A percentile compares a stretch with the other conserved stretches of the same genome.
Conservation (phyloP, 2,888 invertebrate species). For the Amiota communis region DNA sequence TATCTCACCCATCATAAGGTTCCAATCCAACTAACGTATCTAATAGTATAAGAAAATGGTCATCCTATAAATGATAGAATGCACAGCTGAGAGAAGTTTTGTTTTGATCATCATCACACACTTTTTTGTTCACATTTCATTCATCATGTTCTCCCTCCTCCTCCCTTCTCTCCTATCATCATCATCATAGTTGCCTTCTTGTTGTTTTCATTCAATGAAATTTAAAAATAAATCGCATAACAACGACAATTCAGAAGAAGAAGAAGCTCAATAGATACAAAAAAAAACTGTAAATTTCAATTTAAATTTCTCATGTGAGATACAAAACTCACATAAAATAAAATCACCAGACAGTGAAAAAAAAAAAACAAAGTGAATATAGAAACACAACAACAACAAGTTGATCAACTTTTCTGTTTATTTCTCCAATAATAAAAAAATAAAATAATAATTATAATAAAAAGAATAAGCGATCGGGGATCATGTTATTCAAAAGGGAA, state of each 20-base stretch:
- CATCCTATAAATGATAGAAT: too few species aligned
- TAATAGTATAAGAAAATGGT: too few species aligned
- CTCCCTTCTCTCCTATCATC: background rate
- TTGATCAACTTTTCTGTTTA: background rate
- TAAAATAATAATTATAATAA: background rate
- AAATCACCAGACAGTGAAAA: background rate
- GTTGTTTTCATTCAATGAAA: constrained; percentile 33
- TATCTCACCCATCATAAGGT: too few species aligned
- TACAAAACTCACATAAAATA: constrained; percentile 21
- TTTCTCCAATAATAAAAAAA: background rate
- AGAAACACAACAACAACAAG: constrained; percentile 8
- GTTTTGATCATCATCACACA: background rate
- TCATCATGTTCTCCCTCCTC: background rate
- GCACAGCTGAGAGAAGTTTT: too few species aligned
- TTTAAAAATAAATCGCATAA: constrained; percentile 29
- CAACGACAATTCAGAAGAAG: background rate
- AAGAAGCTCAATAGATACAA: background rate
- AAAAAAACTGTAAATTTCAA: constrained; percentile 45
- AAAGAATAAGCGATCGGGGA: background rate
- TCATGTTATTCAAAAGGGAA: too few species aligned
- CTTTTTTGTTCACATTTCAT: background rate
- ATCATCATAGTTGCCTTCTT: background rate
- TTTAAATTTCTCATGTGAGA: constrained; percentile 33
- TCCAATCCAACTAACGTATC: too few species aligned
- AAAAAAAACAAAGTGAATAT: background rate